Evolutionary conservation across 2,113 vertebrate species (phyloP).

Genomic region (Columba livia): DNA sequence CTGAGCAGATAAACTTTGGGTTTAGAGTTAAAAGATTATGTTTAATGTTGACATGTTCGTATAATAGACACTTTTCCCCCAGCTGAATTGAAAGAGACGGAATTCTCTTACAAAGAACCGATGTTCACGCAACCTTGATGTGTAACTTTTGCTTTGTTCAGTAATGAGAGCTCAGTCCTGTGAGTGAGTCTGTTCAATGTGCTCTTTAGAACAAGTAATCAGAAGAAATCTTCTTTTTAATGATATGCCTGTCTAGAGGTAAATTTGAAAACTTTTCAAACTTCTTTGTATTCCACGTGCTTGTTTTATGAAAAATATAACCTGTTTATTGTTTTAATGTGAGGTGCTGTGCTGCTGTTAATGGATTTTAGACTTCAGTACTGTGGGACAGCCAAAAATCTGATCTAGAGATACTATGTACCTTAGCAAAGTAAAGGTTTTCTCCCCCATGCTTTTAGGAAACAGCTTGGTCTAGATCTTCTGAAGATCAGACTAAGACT

Average conservation of each 20-base stretch:
- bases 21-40: not conserved
- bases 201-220: not conserved
- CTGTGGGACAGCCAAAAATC: not conserved
- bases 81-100: not conserved
- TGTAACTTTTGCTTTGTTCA: not conserved
- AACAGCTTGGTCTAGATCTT: not conserved
- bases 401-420: not conserved
- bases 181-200: not conserved
- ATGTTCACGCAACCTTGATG: not conserved
- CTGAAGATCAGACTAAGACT: not conserved
- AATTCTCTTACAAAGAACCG: not conserved
- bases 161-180: not conserved
- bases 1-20: not conserved
- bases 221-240: not conserved
- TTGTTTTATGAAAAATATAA: not conserved
- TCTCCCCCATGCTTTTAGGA: not conserved
- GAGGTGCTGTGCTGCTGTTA: not conserved
- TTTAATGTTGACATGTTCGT: not conserved
- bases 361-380: not conserved
- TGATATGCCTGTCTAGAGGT: not conserved
- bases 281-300: not conserved
- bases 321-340: not conserved
- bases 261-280: not conserved
- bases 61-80: not conserved
- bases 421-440: not conserved